These are phyloP conservation scores for Mastigias papua DNA, from an alignment of 30 jellyfish, hydroid and myxozoan species.

Conservation along the genomic window DNA sequence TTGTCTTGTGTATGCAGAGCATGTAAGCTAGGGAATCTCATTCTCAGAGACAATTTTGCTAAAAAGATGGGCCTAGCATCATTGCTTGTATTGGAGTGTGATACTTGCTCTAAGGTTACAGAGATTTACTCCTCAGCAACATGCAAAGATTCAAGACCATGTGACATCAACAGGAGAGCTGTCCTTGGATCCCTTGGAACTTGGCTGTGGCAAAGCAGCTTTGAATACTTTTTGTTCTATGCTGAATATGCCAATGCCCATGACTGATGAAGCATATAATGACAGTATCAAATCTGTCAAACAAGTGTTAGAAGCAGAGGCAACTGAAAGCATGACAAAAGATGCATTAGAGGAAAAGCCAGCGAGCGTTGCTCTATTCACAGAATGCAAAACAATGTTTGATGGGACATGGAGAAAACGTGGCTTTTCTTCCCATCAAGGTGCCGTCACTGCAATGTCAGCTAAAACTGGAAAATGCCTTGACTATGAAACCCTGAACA, in stretches of 20 bases:
- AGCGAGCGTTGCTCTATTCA: background rate
- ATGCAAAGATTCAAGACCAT: conserved; percentile 38
- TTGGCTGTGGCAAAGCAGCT: conserved; percentile 60
- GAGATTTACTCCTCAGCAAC: conserved; percentile 47
- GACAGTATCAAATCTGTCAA: conserved; percentile 25
- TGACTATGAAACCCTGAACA: conserved; percentile 44
- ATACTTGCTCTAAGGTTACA: conserved; percentile 30
- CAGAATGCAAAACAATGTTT: conserved; percentile 45
- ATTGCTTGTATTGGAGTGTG: conserved; percentile 30
- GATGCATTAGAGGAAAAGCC: conserved; percentile 36
- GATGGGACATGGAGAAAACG: conserved; percentile 53
- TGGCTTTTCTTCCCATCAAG: conserved; percentile 50
- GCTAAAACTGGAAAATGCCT: conserved; percentile 39
- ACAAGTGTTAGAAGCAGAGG: conserved; percentile 18
- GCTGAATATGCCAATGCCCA: conserved; percentile 57
- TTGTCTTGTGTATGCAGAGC: conserved; percentile 20
- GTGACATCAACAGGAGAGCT: background rate
- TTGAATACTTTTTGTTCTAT: conserved; percentile 32
- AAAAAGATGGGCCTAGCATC: conserved; percentile 67
- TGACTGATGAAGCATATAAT: conserved; percentile 53
- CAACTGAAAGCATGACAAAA: conserved; percentile 2
- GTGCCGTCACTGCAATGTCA: conserved; percentile 48
- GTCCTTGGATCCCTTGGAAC: conserved; percentile 29
- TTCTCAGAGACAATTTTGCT: conserved; percentile 24
- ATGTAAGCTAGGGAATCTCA: conserved; percentile 40